phyloP scores from a whole-genome alignment of 2,113 vertebrate genomes.

The Chloropsis cyanopogon region DNA sequence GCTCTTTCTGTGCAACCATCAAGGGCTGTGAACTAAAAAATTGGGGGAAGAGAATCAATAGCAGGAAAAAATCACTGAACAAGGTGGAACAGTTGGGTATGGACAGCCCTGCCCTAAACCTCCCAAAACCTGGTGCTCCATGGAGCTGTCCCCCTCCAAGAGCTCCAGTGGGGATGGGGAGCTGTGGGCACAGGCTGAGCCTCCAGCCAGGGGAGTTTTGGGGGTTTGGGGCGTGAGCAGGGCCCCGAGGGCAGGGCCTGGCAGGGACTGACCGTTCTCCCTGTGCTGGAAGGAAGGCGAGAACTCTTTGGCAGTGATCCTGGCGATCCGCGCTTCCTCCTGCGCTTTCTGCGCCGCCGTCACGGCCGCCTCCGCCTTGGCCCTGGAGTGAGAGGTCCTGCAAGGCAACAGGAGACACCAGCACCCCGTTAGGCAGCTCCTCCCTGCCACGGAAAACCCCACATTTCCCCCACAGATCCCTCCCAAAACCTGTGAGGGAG shows the following conservation, averaged over 20 bases:
- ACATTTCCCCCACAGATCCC: accelerated
- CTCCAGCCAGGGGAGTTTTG: accelerated
- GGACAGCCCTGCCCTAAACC: neutral
- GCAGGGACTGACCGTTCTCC: slow-evolving; percentile 86
- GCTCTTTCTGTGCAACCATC: neutral
- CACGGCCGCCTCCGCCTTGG: slow-evolving; percentile 91
- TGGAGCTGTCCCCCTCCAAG: neutral
- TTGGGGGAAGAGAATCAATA: neutral
- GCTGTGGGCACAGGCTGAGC: neutral
- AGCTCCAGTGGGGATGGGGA: accelerated
- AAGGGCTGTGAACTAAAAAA: neutral
- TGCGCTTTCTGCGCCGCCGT: slow-evolving; percentile 89
- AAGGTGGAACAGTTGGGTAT: neutral
- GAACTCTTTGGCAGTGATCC: slow-evolving; percentile 97
- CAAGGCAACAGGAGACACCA: neutral
- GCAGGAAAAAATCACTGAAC: accelerated
- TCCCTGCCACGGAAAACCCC: neutral
- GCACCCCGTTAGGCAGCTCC: neutral
- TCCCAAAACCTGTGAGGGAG: accelerated
- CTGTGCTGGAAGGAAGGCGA: slow-evolving; percentile 96
- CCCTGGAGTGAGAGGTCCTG: slow-evolving; percentile 94
- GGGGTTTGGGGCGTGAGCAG: neutral
- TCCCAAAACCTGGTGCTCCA: accelerated
- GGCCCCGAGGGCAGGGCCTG: neutral
- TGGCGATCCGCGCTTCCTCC: slow-evolving; percentile 91